Conservation (phyloP, 1,140 invertebrate species). For the Drosophila elegans region DNA sequence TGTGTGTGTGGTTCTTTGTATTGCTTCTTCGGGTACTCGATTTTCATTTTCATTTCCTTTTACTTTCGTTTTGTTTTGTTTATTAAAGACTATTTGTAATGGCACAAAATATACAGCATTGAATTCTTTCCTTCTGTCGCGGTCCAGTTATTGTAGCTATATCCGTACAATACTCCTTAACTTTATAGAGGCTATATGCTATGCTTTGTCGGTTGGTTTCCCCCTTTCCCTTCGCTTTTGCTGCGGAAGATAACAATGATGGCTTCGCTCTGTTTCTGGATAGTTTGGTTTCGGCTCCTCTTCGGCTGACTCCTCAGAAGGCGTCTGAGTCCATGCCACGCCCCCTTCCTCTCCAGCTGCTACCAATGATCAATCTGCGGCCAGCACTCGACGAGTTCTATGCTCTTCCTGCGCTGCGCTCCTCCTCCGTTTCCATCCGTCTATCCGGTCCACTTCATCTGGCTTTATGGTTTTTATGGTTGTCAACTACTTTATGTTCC, state of each 20-base stretch:
- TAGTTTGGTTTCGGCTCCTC: slow-evolving; percentile 15
- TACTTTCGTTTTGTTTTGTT: slow-evolving; percentile 6
- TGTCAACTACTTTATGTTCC: slow-evolving; percentile 80
- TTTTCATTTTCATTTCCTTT: not conserved
- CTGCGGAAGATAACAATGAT: slow-evolving; percentile 41
- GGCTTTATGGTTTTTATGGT: slow-evolving; percentile 47
- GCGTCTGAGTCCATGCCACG: slow-evolving; percentile 19
- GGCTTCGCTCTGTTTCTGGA: slow-evolving; percentile 20
- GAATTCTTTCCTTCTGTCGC: slow-evolving; percentile 47
- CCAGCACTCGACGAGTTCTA: slow-evolving; percentile 44
- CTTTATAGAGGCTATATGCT: slow-evolving; percentile 41
- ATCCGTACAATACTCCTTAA: slow-evolving; percentile 43
- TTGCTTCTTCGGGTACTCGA: slow-evolving; percentile 50
- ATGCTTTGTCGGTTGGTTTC: slow-evolving; percentile 19
- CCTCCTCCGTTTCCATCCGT: slow-evolving; percentile 14
- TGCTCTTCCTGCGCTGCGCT: slow-evolving; percentile 37
- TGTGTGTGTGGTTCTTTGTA: slow-evolving; percentile 44
- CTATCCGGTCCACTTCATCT: slow-evolving; percentile 24
- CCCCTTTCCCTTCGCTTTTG: slow-evolving; percentile 21
- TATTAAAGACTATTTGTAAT: slow-evolving; percentile 76
- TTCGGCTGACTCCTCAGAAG: slow-evolving; percentile 15
- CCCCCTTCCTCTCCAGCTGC: slow-evolving; percentile 25
- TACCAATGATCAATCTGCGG: slow-evolving; percentile 52
- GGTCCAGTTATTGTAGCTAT: slow-evolving; percentile 36
- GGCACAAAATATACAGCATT: slow-evolving; percentile 83